Conservation (phyloP, 1,140 invertebrate genomes). For the Brachionus rotundiformis region DNA sequence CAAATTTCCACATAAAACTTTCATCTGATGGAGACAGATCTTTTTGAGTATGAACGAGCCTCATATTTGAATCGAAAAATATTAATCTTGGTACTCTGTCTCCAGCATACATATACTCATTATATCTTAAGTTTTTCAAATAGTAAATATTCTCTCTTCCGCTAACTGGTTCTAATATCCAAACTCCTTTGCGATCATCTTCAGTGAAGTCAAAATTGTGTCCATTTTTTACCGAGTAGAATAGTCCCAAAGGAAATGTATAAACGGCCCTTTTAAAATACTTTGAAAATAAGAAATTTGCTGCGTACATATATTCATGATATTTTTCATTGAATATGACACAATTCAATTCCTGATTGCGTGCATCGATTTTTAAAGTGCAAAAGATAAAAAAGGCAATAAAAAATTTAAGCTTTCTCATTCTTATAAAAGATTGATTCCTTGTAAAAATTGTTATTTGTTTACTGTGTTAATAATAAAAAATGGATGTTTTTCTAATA, state of each 20-base stretch:
- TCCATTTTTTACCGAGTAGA: conserved; percentile 13
- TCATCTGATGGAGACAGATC: not conserved
- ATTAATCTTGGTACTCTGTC: not conserved
- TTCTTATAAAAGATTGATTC: not conserved
- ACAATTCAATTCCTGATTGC: not conserved
- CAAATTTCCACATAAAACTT: conserved; percentile 33
- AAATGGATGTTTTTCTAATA: too few relatives aligned
- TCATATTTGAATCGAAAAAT: not conserved
- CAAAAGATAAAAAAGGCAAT: not conserved
- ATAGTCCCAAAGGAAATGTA: not conserved
- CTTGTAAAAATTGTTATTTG: too few relatives aligned
- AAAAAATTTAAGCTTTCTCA: not conserved
- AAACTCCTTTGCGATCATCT: conserved; percentile 40
- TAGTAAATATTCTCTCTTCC: not conserved
- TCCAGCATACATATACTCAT: conserved; percentile 32
- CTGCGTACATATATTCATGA: conserved; percentile 20
- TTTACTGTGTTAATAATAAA: too few relatives aligned
- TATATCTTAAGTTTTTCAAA: conserved; percentile 26
- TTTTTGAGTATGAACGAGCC: not conserved
- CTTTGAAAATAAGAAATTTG: conserved; percentile 21
- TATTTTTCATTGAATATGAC: conserved; percentile 30
- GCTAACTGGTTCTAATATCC: not conserved
- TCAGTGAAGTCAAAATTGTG: conserved; percentile 36
- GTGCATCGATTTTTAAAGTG: not conserved
- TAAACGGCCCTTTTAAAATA: not conserved